Percentiles rank a stretch among this genome's conserved stretches.
phyloP scores from a whole-genome alignment of 2,113 vertebrate species.

The Nothoprocta perdicaria region DNA sequence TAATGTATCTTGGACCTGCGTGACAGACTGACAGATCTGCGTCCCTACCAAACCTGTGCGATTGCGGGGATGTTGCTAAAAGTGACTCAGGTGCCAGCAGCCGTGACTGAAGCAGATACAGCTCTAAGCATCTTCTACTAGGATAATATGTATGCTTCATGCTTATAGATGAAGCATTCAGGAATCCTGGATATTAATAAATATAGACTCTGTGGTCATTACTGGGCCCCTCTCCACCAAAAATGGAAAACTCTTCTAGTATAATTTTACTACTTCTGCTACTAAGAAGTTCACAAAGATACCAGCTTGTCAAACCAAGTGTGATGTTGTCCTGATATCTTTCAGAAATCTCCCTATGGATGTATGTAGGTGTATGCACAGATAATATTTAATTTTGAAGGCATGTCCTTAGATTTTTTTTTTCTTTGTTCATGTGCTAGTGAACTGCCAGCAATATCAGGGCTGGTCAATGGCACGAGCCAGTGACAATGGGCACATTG shows the following conservation, averaged over 20 bases:
- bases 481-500: accelerated
- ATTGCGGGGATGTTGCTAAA: background rate
- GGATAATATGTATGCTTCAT: background rate
- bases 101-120: background rate
- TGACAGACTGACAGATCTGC: background rate
- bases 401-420: background rate
- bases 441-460: background rate
- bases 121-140: too few relatives aligned
- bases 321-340: background rate
- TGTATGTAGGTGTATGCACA: background rate
- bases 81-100: background rate
- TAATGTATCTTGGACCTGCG: background rate
- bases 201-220: background rate
- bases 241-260: background rate
- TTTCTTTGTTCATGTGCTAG: background rate
- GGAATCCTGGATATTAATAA: background rate
- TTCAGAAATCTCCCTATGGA: background rate
- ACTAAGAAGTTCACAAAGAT: background rate
- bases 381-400: background rate
- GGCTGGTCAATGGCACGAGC: background rate
- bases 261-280: background rate
- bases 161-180: background rate
- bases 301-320: background rate
- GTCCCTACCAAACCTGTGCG: background rate
- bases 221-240: accelerated